Percentiles rank a stretch among this genome's conserved stretches.
These are phyloP conservation scores for Sarcophaga rosellei DNA, from an alignment of 2,888 invertebrate genomes.

Conservation along the genomic window DNA sequence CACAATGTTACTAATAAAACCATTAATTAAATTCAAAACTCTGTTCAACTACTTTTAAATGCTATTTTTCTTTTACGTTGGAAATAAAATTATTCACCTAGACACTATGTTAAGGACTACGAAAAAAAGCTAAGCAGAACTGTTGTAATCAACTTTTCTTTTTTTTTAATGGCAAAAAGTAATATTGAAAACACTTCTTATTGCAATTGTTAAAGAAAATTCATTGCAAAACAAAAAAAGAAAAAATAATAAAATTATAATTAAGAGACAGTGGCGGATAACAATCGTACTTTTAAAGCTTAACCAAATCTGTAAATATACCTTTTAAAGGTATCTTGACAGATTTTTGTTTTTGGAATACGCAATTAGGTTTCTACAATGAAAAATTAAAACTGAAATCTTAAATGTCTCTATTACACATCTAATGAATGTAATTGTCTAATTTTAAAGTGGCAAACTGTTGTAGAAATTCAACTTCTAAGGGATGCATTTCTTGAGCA, in stretches of 20 bases:
- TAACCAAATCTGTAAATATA: too few relatives aligned
- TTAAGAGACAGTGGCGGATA: not conserved
- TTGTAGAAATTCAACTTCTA: slow-evolving; percentile 93
- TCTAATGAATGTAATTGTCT: slow-evolving; percentile 79
- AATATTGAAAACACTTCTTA: not conserved
- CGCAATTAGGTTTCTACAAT: too few relatives aligned
- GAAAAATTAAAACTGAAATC: slow-evolving; percentile 24
- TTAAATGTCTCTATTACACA: slow-evolving; percentile 27
- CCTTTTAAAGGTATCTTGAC: too few relatives aligned
- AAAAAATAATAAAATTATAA: slow-evolving; percentile 5
- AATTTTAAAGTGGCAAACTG: slow-evolving; percentile 83
- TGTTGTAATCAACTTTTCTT: not conserved
- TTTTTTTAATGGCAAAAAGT: too few relatives aligned
- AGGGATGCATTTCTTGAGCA: slow-evolving; percentile 91
- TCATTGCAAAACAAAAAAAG: not conserved
- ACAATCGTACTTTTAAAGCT: too few relatives aligned
- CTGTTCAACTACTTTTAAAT: slow-evolving; percentile 35
- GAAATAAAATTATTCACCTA: not conserved
- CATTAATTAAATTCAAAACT: not conserved
- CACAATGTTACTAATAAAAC: slow-evolving; percentile 26
- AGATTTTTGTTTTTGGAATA: too few relatives aligned
- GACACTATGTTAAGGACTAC: not conserved
- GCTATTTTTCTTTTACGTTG: slow-evolving; percentile 22
- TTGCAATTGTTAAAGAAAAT: not conserved
- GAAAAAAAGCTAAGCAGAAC: not conserved